Percentiles rank a stretch among this genome's conserved stretches.
phyloP scores from a whole-genome alignment of 1,140 invertebrate species.

The Dysdera silvatica region DNA sequence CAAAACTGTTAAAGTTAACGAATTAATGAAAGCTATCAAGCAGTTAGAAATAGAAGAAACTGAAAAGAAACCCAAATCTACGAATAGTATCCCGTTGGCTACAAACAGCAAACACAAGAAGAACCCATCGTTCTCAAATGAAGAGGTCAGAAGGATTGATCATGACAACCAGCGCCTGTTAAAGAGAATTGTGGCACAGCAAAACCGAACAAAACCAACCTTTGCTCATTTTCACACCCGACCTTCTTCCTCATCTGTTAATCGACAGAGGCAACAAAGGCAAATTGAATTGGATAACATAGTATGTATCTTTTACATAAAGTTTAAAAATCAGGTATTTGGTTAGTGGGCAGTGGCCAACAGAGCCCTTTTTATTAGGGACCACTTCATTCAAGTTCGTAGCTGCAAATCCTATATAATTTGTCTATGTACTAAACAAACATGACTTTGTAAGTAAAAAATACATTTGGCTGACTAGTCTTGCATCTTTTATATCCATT shows the following conservation, averaged over 20 bases:
- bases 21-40: conserved; percentile 19
- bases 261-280: conserved; percentile 43
- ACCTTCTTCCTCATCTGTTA: conserved; percentile 39
- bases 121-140: conserved; percentile 49
- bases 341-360: too few species aligned
- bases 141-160: conserved; percentile 46
- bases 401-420: neutral
- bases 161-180: conserved; percentile 46
- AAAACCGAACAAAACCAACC: conserved; percentile 13
- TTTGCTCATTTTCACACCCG: neutral
- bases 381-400: too few species aligned
- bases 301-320: conserved; percentile 41
- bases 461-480: neutral
- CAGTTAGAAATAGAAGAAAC: conserved; percentile 20
- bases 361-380: too few species aligned
- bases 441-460: too few species aligned
- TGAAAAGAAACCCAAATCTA: conserved; percentile 6
- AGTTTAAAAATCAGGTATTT: too few species aligned
- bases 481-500: too few species aligned
- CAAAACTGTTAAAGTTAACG: conserved; percentile 12
- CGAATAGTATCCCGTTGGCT: conserved; percentile 10
- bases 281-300: conserved; percentile 47
- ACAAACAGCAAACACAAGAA: conserved; percentile 35
- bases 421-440: too few species aligned
- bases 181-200: conserved; percentile 43